phyloP scores from a whole-genome alignment of 2,888 invertebrate genomes.

The Pseudeuparius sepicola region DNA sequence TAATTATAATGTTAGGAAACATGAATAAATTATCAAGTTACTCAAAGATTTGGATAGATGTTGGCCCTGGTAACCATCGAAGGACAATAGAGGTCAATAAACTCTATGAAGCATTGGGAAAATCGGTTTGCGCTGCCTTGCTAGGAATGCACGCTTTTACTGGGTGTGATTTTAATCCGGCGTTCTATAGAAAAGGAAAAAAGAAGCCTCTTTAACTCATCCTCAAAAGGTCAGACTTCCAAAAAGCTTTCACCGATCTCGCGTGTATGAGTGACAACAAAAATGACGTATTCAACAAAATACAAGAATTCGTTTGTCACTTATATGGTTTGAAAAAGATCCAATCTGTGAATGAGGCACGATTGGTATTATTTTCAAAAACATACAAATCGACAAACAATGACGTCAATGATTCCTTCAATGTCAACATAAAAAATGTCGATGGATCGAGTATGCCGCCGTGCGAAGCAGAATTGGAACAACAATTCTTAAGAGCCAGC shows the following conservation, averaged over 20 bases:
- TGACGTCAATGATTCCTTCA: slow-evolving; percentile 17
- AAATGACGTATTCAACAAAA: slow-evolving; percentile 14
- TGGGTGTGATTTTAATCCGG: slow-evolving; percentile 14
- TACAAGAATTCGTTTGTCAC: slow-evolving; percentile 18
- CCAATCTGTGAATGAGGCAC: slow-evolving; percentile 23
- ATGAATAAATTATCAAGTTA: slow-evolving; percentile 22
- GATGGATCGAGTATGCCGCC: too few species aligned
- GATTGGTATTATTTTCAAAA: slow-evolving; percentile 23
- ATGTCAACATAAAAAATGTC: slow-evolving; percentile 8
- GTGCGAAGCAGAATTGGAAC: slow-evolving; percentile 7
- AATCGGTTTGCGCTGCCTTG: slow-evolving; percentile 15
- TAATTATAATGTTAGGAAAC: slow-evolving; percentile 25
- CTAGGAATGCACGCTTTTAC: slow-evolving; percentile 18
- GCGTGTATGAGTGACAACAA: slow-evolving; percentile 6
- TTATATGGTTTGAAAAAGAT: slow-evolving; percentile 25
- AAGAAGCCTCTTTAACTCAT: neutral
- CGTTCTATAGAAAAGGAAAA: slow-evolving; percentile 4
- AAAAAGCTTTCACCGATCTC: slow-evolving; percentile 13
- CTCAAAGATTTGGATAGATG: slow-evolving; percentile 21
- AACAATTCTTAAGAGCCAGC: slow-evolving; percentile 9
- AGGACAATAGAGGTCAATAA: slow-evolving; percentile 16
- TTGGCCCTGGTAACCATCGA: slow-evolving; percentile 23
- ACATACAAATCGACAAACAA: slow-evolving; percentile 19
- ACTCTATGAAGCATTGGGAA: slow-evolving; percentile 14
- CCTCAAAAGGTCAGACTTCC: slow-evolving; percentile 6